Conservation (phyloP, 1,140 invertebrate genomes). For the Nephila pilipes region DNA sequence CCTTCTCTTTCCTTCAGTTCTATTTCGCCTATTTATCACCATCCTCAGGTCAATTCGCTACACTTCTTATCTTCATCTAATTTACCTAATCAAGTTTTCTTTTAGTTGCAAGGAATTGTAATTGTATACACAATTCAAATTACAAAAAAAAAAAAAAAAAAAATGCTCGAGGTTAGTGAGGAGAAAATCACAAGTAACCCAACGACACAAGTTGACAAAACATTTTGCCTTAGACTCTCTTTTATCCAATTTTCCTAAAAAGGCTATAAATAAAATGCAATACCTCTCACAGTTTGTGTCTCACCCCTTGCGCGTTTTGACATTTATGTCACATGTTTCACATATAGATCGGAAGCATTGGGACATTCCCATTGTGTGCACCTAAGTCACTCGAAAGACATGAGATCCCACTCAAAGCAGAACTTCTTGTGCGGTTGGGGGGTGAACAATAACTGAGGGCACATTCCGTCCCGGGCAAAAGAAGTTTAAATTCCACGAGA, state of each 20-base stretch:
- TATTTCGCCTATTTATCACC: too few relatives aligned
- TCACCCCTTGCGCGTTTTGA: conserved; percentile 22
- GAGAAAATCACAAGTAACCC: too few relatives aligned
- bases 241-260: too few relatives aligned
- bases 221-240: too few relatives aligned
- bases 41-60: too few relatives aligned
- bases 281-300: not conserved
- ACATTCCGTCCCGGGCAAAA: not conserved
- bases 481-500: not conserved
- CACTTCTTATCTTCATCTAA: too few relatives aligned
- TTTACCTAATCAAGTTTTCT: too few relatives aligned
- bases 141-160: not conserved
- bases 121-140: not conserved
- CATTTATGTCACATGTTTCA: conserved; percentile 15
- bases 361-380: conserved; percentile 29
- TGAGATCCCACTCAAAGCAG: not conserved
- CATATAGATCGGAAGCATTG: not conserved
- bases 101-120: too few relatives aligned
- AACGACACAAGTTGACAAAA: too few relatives aligned
- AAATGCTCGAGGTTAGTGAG: too few relatives aligned
- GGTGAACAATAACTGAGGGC: conserved; percentile 1
- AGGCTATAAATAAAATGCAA: too few relatives aligned
- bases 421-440: conserved; percentile 37
- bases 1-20: too few relatives aligned
- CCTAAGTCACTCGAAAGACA: conserved; percentile 66